These are phyloP conservation scores for Spea bombifrons DNA, from an alignment of 2,113 vertebrate species.

Conservation along the genomic window DNA sequence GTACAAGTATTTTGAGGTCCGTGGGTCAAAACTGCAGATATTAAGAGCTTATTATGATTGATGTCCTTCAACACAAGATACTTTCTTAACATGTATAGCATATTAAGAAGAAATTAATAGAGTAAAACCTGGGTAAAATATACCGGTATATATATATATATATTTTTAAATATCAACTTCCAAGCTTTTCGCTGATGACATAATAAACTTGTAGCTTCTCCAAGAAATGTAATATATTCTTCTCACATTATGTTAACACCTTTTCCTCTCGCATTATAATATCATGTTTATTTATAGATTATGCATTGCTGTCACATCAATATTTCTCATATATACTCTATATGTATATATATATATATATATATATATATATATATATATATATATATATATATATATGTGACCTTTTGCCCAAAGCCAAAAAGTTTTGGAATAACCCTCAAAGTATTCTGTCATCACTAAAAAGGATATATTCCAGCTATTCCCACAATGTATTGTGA, in stretches of 20 bases:
- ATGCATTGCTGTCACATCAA: no score
- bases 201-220: no score
- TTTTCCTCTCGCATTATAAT: no score
- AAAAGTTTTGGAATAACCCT: neutral
- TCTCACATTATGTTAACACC: no score
- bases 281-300: no score
- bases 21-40: slow-evolving; percentile 23
- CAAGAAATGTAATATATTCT: no score
- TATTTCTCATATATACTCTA: no score
- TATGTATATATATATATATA: no score
- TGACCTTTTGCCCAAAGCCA: neutral
- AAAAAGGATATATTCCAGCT: neutral
- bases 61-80: neutral
- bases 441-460: neutral
- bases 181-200: no score
- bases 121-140: neutral
- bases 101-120: neutral
- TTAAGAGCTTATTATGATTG: slow-evolving; percentile 35
- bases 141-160: neutral
- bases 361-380: neutral
- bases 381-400: neutral
- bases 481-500: slow-evolving; percentile 7
- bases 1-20: slow-evolving; percentile 31
- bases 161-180: neutral
- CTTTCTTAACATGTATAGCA: neutral